Conservation (phyloP, 2,888 invertebrate genomes). For the Pristionchus maxplancki region DNA sequence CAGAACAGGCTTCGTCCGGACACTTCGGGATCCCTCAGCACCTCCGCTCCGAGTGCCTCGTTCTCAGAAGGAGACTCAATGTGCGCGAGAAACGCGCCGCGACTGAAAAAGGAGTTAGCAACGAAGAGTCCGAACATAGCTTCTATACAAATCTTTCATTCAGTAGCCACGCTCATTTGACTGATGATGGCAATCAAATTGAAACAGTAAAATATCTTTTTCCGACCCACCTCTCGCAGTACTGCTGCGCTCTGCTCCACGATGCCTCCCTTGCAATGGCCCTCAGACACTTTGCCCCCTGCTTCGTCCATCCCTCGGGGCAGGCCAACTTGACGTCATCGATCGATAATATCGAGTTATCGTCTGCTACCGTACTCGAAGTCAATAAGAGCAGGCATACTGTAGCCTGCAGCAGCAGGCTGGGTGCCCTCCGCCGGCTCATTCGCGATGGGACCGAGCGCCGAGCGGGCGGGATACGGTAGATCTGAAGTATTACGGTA, state of each 20-base stretch:
- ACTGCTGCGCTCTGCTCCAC: conserved; percentile 8
- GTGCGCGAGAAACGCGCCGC: conserved; percentile 82
- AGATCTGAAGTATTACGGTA: not conserved
- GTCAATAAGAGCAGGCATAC: conserved; percentile 31
- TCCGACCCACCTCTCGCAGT: conserved; percentile 33
- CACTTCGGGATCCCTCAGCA: conserved; percentile 83
- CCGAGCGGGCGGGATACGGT: conserved; percentile 25
- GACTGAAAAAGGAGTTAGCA: not conserved
- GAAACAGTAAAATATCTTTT: no score
- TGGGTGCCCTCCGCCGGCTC: conserved; percentile 39
- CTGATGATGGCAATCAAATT: no score
- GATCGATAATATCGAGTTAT: conserved; percentile 25
- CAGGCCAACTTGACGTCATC: conserved; percentile 70
- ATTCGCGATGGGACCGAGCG: not conserved
- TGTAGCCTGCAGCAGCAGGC: conserved; percentile 29
- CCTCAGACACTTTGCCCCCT: conserved; percentile 73
- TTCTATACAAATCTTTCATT: no score
- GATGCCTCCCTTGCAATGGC: conserved; percentile 56
- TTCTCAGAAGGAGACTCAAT: conserved; percentile 93
- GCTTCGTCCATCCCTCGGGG: conserved; percentile 74
- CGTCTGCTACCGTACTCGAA: not conserved
- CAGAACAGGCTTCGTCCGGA: conserved; percentile 26
- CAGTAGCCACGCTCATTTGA: no score
- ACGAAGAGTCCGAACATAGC: no score
- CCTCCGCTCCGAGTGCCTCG: conserved; percentile 86